Evolutionary conservation across 2,113 vertebrate genomes (phyloP).

Genomic region (Ptyas mucosa): DNA sequence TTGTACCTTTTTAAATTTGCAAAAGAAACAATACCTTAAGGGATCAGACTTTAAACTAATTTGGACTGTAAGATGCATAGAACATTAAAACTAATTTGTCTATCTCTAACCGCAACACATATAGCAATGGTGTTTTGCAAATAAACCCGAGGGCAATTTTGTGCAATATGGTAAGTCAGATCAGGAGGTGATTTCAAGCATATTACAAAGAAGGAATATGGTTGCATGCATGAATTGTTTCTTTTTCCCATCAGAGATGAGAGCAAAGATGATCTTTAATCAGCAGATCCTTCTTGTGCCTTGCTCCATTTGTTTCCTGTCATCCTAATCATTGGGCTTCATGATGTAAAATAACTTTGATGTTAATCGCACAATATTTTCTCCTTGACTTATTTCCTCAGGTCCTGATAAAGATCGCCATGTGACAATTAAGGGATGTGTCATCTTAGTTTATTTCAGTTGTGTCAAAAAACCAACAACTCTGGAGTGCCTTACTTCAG

Average conservation of each 20-base stretch:
- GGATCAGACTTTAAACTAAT: background rate
- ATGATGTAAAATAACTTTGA: conserved; percentile 36
- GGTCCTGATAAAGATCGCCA: conserved; percentile 26
- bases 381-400: conserved; percentile 36
- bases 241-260: background rate
- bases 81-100: background rate
- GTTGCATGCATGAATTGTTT: background rate
- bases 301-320: background rate
- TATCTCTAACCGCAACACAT: background rate
- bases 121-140: background rate
- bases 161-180: background rate
- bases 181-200: background rate
- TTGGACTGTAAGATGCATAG: background rate
- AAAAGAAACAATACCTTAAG: background rate
- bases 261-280: conserved; percentile 3
- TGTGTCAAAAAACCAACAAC: background rate
- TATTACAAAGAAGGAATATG: background rate
- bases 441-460: conserved; percentile 17
- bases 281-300: background rate
- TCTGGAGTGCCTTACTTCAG: conserved; percentile 17
- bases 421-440: conserved; percentile 21
- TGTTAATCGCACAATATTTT: conserved; percentile 36
- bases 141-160: background rate
- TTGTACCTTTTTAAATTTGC: background rate
- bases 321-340: conserved; percentile 7